Percentiles rank a stretch among this genome's conserved stretches.
These are phyloP conservation scores for Molossus alvarezi DNA, from an alignment of 2,797 vertebrate genomes.

Conservation along the genomic window DNA sequence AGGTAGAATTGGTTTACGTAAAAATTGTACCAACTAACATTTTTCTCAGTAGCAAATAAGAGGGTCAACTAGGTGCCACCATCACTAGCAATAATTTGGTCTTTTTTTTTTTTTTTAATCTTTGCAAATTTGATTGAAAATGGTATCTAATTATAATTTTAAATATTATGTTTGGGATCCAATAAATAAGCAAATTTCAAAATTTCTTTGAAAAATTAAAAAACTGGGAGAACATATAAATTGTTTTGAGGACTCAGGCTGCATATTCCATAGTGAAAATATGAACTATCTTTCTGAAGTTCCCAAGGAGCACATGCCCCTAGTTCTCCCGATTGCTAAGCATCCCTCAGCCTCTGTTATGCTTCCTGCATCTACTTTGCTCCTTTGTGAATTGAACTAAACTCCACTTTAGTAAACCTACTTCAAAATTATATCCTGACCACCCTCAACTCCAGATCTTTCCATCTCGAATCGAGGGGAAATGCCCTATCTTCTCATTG, in stretches of 20 bases:
- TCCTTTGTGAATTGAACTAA: background rate
- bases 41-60: background rate
- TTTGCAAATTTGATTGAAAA: constrained; percentile 11
- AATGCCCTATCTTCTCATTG: background rate
- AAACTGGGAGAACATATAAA: background rate
- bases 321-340: background rate
- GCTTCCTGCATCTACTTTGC: background rate
- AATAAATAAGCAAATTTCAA: constrained; percentile 63
- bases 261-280: background rate
- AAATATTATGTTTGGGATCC: background rate
- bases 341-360: background rate
- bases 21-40: background rate
- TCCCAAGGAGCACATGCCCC: background rate
- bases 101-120: constrained; percentile 24
- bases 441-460: background rate
- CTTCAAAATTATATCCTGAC: constrained; percentile 11
- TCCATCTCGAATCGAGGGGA: background rate
- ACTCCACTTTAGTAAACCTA: background rate
- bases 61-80: background rate
- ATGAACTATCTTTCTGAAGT: background rate
- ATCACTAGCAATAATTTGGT: background rate
- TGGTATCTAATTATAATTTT: background rate
- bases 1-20: background rate
- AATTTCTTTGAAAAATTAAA: constrained; percentile 69
- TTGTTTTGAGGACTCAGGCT: background rate